Evolutionary conservation across 1,140 invertebrate genomes (phyloP), one percentile per base, ranked within the genome.

Genomic region (Leptonema lineaticorne): DNA sequence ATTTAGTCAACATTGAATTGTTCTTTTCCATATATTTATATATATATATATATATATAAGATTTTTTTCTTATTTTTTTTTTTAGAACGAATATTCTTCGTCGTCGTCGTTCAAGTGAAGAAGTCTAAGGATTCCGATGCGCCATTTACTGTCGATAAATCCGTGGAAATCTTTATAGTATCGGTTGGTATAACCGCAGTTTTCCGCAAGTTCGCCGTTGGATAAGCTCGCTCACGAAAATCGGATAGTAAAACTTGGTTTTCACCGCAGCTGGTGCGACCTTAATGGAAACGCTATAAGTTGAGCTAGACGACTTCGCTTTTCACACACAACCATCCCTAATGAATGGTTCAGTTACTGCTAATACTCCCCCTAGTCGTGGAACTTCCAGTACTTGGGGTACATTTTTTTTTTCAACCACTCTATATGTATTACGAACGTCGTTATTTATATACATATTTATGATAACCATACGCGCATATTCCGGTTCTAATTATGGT

Each of bases 201-300:
- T 48, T 48, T 48, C 46, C 22, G 46, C 46, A 48, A 48, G n/a
- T 48, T 48, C 22, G 46, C 37, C 46, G 46, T n/a, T n/a, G n/a
- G n/a, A n/a, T n/a, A n/a, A 48, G 16, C 46, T 14, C 37, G 9
- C 5, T 5, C 30, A 33, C 30, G 30, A 33, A 33, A 6, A 41
- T 14, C 1, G 46, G 46, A 6, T 22, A 48, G n/a, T 48, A 48
- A 48, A 48, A 48, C 46, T 48, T 18, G 1, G 46, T n/a, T 20
- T 18, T n/a, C n/a, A 7, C 16, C 18, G 18, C 46, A 48, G 46
- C 46, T 48, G 46, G 5, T 5, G 11, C 46, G 46, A 48, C 46
- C 46, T 48, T 48, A 48, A 48, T 48, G 46, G 46, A 48, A 48
- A 48, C 18, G 46, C 46, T 22, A 22, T 48, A 48, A 48, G 46